phyloP scores from a whole-genome alignment of 2,888 invertebrate genomes.

The Lasioglossum marginatum region DNA sequence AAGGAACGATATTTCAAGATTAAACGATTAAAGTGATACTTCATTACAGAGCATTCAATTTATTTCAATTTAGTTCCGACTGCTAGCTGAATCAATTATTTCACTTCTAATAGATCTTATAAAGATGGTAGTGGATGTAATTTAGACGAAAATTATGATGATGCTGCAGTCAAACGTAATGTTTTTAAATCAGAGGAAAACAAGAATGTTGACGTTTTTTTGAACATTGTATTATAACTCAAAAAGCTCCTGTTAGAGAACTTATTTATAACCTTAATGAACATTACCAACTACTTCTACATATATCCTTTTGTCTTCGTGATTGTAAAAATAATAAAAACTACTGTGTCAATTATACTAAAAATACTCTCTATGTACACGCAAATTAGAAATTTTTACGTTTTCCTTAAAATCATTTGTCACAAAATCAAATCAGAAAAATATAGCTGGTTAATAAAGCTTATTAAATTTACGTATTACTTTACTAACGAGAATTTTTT shows the following conservation, averaged over 20 bases:
- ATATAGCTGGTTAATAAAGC: too few relatives aligned
- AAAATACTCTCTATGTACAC: too few relatives aligned
- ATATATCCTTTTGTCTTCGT: too few relatives aligned
- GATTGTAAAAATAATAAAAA: not conserved
- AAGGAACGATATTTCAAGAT: conserved; percentile 41
- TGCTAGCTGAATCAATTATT: not conserved
- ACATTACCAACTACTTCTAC: not conserved
- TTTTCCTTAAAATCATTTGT: too few relatives aligned
- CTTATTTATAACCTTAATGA: too few relatives aligned
- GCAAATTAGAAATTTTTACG: too few relatives aligned
- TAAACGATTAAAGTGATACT: conserved; percentile 42
- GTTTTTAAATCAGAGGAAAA: not conserved
- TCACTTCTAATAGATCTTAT: conserved; percentile 7
- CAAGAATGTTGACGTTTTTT: too few relatives aligned
- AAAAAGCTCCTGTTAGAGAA: too few relatives aligned
- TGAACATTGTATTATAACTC: not conserved
- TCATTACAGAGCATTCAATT: conserved; percentile 29
- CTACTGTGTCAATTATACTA: not conserved
- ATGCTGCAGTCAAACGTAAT: not conserved
- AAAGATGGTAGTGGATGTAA: not conserved
- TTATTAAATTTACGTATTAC: too few relatives aligned
- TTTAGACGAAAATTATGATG: not conserved
- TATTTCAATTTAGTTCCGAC: conserved; percentile 28
- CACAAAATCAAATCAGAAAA: too few relatives aligned
- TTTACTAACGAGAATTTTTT: not conserved